A percentile compares a stretch with the other conserved stretches of the same genome.
Evolutionary conservation across 2,797 vertebrate species (phyloP).

Genomic region (Cuniculus paca): DNA sequence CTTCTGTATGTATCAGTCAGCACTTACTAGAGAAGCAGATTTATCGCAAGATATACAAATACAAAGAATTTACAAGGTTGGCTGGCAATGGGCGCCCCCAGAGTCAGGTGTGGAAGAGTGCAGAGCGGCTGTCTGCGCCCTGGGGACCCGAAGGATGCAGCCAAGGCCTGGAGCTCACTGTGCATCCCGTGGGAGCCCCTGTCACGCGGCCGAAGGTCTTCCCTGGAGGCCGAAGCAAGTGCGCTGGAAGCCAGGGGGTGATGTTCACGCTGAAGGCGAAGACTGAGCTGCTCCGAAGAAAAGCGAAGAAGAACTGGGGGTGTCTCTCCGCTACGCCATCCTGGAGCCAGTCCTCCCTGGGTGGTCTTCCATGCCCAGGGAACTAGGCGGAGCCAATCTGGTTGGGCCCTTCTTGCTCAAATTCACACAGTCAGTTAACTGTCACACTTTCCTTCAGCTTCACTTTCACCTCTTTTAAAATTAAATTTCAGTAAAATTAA

Average conservation of each 20-base stretch:
- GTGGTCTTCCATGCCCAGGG: not conserved
- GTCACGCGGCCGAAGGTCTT: too few species aligned
- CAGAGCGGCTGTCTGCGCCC: too few species aligned
- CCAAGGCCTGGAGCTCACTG: too few species aligned
- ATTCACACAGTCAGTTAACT: not conserved
- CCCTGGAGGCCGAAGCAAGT: too few species aligned
- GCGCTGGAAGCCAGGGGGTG: not conserved
- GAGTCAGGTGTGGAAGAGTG: too few species aligned
- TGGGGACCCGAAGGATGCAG: too few species aligned
- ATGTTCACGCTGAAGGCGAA: not conserved
- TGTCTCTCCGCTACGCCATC: fast-evolving
- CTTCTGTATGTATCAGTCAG: not conserved
- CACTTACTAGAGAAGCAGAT: not conserved
- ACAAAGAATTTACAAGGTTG: not conserved
- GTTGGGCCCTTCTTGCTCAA: not conserved
- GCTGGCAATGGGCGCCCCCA: not conserved
- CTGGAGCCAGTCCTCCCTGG: not conserved
- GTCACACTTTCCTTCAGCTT: not conserved
- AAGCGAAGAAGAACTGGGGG: not conserved
- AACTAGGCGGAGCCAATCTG: fast-evolving
- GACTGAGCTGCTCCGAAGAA: too few species aligned
- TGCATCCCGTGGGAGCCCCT: too few species aligned
- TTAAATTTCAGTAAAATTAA: not conserved
- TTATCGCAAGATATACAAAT: not conserved
- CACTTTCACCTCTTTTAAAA: not conserved